Evolutionary conservation across 2,797 vertebrate genomes (phyloP), one percentile per base, ranked within the genome.

Genomic region (Yasuhikotakia modesta): DNA sequence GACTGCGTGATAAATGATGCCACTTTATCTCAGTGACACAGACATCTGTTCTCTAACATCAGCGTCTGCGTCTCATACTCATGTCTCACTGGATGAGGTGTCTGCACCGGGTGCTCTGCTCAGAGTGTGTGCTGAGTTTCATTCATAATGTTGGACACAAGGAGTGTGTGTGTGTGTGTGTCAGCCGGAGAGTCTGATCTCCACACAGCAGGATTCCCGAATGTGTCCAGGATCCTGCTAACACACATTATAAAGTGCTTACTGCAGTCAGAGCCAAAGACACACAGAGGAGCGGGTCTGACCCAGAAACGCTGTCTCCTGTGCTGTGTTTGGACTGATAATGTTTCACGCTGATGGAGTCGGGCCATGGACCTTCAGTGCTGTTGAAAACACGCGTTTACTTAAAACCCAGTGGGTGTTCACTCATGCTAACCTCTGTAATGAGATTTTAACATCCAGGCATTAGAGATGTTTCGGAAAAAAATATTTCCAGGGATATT

Each of bases 301-400:
- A 89, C 91, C 91, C 87, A 92, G 89, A 91, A 92, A 91, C 65
- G 86, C 87, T 84, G 84, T 76, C 87, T 87, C 89, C 81, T 32
- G 86, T 88, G 87, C 87, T 81, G 88, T 13, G 76, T 80, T 81
- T 52, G 32, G 72, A 82, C 45, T 45, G 80, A 76, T 80, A 71
- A 80, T 80, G 70, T 70, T 72, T 80, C 71, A 80, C 11, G 70
- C 43, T 58, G 72, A 79, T 35, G 22, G 73, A 64, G 69, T 81
- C 24, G 53, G 65, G 66, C 76, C 61, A 17, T 52, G 32, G 1
- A 50, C 45, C 76, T 85, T 83, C 66, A 87, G 81, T n/a, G 24
- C 58, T 11, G 32, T 83, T 61, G 70, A 67, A 76, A 70, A 52
- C 21, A 19, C 4, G 4, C 16, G 21, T 45, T 72, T 68, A 52